A percentile compares a stretch with the other conserved stretches of the same genome.
These are phyloP conservation scores for Oikopleura vanhoeffeni DNA, from an alignment of 23 tunicate genomes.

Conservation along the genomic window DNA sequence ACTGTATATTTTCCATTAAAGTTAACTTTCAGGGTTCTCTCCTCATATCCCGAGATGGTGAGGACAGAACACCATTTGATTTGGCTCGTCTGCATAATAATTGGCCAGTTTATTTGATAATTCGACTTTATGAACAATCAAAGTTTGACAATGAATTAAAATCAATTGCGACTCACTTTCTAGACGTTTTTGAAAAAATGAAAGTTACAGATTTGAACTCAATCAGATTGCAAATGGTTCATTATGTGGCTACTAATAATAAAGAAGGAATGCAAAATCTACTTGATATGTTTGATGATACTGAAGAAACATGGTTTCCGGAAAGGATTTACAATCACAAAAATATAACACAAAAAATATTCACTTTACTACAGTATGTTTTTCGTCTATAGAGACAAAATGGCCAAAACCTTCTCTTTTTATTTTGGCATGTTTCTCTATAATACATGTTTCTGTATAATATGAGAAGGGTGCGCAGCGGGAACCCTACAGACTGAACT, in stretches of 20 bases:
- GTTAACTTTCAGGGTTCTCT: not conserved
- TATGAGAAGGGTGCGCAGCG: too few relatives aligned
- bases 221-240: not conserved
- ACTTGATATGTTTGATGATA: constrained; percentile 10
- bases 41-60: not conserved
- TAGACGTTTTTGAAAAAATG: constrained; percentile 14
- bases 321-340: not conserved
- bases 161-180: not conserved
- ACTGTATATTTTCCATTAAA: too few relatives aligned
- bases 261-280: not conserved
- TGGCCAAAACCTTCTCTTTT: too few relatives aligned
- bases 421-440: not conserved
- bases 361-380: too few relatives aligned
- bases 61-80: not conserved
- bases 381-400: too few relatives aligned
- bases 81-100: not conserved
- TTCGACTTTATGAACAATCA: not conserved
- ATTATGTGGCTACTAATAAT: not conserved
- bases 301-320: constrained; percentile 10
- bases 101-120: not conserved
- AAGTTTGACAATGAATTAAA: not conserved
- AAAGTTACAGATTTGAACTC: not conserved
- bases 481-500: too few relatives aligned
- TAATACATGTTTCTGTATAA: too few relatives aligned
- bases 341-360: too few relatives aligned